These are phyloP conservation scores for Diadophis punctatus DNA, from an alignment of 2,113 vertebrate species.

Conservation along the genomic window DNA sequence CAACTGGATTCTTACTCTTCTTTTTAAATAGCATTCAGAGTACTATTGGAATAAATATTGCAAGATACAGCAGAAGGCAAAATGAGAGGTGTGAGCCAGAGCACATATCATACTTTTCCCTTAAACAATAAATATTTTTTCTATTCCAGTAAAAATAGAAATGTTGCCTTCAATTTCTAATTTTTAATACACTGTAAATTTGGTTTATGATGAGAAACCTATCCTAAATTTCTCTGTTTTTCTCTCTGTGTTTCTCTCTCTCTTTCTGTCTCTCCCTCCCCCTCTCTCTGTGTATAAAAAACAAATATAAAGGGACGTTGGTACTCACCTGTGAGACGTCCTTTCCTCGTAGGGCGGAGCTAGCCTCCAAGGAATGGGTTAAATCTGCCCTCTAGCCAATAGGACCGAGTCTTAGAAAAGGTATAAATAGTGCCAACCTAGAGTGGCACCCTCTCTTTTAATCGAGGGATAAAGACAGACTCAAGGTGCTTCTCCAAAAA, in stretches of 20 bases:
- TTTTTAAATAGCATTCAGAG: slow-evolving; percentile 33
- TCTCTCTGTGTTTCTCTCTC: not conserved
- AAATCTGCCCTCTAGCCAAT: too few species aligned
- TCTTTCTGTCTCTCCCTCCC: not conserved
- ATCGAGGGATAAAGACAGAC: too few species aligned
- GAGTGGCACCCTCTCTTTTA: too few species aligned
- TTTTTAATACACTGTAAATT: not conserved
- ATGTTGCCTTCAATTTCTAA: not conserved
- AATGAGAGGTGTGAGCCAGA: slow-evolving; percentile 34
- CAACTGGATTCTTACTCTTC: slow-evolving; percentile 16
- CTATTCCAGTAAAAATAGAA: not conserved
- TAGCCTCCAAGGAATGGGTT: too few species aligned
- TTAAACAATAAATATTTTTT: slow-evolving; percentile 20
- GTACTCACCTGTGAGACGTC: too few species aligned
- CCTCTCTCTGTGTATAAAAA: too few species aligned
- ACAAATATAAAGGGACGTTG: not conserved
- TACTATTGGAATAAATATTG: slow-evolving; percentile 39
- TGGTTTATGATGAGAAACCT: not conserved
- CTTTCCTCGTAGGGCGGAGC: too few species aligned
- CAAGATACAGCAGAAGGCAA: slow-evolving; percentile 22
- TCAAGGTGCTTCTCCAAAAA: too few species aligned
- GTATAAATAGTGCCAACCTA: too few species aligned
- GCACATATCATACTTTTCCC: slow-evolving; percentile 29
- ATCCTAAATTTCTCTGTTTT: not conserved
- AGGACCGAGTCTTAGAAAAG: too few species aligned